Base-by-base conservation (phyloP, 2,797 vertebrate genomes). In the Fistularia tabacaria region DNA sequence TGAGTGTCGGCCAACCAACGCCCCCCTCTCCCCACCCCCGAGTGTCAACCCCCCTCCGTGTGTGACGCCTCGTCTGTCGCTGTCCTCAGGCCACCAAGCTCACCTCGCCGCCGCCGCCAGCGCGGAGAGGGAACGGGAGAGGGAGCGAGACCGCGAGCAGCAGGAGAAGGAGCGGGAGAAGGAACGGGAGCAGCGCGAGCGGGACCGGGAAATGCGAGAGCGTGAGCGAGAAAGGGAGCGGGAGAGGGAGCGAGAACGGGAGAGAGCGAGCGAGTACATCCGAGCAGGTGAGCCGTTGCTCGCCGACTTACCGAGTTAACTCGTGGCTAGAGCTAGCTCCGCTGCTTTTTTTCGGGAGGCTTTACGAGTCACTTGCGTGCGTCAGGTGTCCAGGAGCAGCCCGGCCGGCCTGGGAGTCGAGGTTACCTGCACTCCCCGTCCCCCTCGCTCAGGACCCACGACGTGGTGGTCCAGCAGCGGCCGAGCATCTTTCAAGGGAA, bases 401-500 rank as follows among this genome's bases (percentile, higher is more conserved):
- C 95, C 2, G 93, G 91, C 51, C 90, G 94, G 54, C 96, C 95
- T 0, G 85, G 93, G 51, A 98, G 95, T 69, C 93, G 93, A 0
- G 93, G 94, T 25, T 98, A 95, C 0, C 91, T 94, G 63, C 95
- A 95, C 46, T 96, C 96, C 1, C 90, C 94, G 0, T 98, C 96
- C 7, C 96, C 97, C 7, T 98, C 95, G 0, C 86, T 95, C 53
- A 90, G 96, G 83, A 87, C 92, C 13, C 95, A 95, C 82, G 97
- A 98, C 36, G 90, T 91, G 13, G 90, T 97, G 7, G 82, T 97
- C 59, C 96, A 94, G 66, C 97, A 97, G 71, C 89, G 97, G 56
- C 95, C 96, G 13, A 98, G 95, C 73, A 96, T 99, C 85, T 98
- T 98, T 84, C 96, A 97, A 77, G 94, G 93, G 77, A 97, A 98